A percentile compares a stretch with the other conserved stretches of the same genome.
phyloP scores from a whole-genome alignment of 2,888 invertebrate genomes.

The Drosophila bunnanda region DNA sequence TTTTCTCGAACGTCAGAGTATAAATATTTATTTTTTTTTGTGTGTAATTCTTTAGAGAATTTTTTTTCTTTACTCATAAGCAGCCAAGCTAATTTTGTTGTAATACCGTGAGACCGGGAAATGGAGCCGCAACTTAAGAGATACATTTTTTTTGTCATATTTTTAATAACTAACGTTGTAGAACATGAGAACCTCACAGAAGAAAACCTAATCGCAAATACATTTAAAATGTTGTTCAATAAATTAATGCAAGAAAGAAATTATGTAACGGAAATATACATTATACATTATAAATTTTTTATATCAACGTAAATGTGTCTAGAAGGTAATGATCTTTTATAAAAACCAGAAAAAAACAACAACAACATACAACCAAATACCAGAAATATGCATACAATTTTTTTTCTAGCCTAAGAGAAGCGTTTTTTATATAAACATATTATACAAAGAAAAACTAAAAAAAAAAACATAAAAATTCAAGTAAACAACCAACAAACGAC shows the following conservation, averaged over 20 bases:
- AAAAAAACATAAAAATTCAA: slow-evolving; percentile 15
- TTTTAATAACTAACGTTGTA: slow-evolving; percentile 48
- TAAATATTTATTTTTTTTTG: slow-evolving; percentile 43
- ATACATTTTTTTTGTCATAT: slow-evolving; percentile 42
- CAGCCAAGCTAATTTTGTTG: slow-evolving; percentile 77
- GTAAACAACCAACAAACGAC: slow-evolving; percentile 30
- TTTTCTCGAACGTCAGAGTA: slow-evolving; percentile 40
- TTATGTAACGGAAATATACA: slow-evolving; percentile 32
- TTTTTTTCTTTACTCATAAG: slow-evolving; percentile 73
- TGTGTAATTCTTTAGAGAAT: slow-evolving; percentile 50
- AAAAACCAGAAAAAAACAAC: slow-evolving; percentile 3
- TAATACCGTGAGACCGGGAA: slow-evolving; percentile 23
- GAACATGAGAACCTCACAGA: slow-evolving; percentile 64
- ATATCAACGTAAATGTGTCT: slow-evolving; percentile 45
- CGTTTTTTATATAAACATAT: slow-evolving; percentile 62
- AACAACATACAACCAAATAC: slow-evolving; percentile 26
- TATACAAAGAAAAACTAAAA: slow-evolving; percentile 33
- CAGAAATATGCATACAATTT: slow-evolving; percentile 65
- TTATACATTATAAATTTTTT: slow-evolving; percentile 54
- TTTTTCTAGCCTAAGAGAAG: slow-evolving; percentile 71
- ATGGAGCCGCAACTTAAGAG: slow-evolving; percentile 56
- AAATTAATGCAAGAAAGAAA: slow-evolving; percentile 39
- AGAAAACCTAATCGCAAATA: slow-evolving; percentile 61
- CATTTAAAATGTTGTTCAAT: slow-evolving; percentile 78
- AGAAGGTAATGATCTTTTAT: slow-evolving; percentile 42